phyloP scores from a whole-genome alignment of 2,888 invertebrate genomes.

The Hirtodrosophila histrioides region DNA sequence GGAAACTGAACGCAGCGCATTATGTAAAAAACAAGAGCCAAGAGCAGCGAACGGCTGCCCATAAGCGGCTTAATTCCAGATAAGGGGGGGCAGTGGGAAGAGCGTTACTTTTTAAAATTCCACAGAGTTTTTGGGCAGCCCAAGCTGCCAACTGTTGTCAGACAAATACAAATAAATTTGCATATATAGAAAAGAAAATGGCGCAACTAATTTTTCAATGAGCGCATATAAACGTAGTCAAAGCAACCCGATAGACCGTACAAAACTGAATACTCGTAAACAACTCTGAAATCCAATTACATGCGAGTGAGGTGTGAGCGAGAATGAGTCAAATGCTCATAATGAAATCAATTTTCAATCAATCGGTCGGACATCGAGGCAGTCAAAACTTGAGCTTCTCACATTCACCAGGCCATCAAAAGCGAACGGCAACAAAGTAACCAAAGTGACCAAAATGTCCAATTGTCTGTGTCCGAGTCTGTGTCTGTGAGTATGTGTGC shows the following conservation, averaged over 20 bases:
- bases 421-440: constrained; percentile 43
- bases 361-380: constrained; percentile 55
- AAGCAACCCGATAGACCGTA: constrained; percentile 12
- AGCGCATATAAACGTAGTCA: constrained; percentile 7
- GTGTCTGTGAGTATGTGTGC: constrained; percentile 2
- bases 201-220: constrained; percentile 61
- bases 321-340: constrained; percentile 67
- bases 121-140: constrained; percentile 24
- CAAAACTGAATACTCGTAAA: constrained; percentile 1
- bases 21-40: constrained; percentile 47
- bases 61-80: constrained; percentile 71
- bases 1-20: constrained; percentile 49
- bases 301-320: constrained; percentile 33
- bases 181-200: constrained; percentile 39
- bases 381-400: constrained; percentile 26
- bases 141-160: constrained; percentile 16
- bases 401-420: constrained; percentile 24
- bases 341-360: constrained; percentile 83
- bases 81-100: no score
- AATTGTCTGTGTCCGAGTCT: constrained; percentile 1
- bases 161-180: constrained; percentile 57
- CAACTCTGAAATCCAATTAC: constrained; percentile 42
- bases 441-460: constrained; percentile 44
- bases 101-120: constrained; percentile 29
- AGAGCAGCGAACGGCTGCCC: constrained; percentile 47